Base-by-base conservation (phyloP, 2,888 invertebrate species). In the Stictocephala bisonia region DNA sequence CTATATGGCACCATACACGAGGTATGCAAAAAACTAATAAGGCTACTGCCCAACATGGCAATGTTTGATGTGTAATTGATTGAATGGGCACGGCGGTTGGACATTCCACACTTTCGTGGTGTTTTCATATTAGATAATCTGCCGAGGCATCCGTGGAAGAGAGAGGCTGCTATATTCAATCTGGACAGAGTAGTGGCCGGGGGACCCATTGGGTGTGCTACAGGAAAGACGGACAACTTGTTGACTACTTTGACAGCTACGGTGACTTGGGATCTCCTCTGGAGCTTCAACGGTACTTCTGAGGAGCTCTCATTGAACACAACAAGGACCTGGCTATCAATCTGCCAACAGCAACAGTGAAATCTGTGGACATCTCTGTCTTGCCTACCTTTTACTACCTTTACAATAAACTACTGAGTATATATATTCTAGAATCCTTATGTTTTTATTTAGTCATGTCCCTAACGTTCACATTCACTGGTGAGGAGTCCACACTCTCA, bases 171-270 rank as follows among this genome's bases (percentile, higher is more conserved):
- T 1, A 76, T 81, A 40, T 53, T 81, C 31, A 82, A 83, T 80
- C 78, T 82, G 70, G 82, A 82, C 78, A 70, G 71, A 75, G 51
- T 48, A 51, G 40, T 6, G 78, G 77, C 2, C 22, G 31, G 20
- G 83, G 83, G 9, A 81, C 82, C 18, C 82, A 84, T 79, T 82
- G 83, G 83, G 80, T 82, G 77, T 79, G 81, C 67, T 83, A 82
- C 76, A 79, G 74, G 35, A 83, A 83, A 78, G 74, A 77, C 3
- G 77, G 77, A 31, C 73, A 80, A 66, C 50, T 79, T 29, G 77
- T 81, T 24, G 75, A 79, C 51, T 84, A 83, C 76, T 84, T 81
- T 78, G 82, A 83, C 74, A 82, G 81, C 69, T 84, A 81, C 75
- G 83, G 83, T 7, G 3, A 26, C 6, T 80, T 83, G 74, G 76